Conservation (phyloP, 1,140 invertebrate species). For the Adelges cooleyi region DNA sequence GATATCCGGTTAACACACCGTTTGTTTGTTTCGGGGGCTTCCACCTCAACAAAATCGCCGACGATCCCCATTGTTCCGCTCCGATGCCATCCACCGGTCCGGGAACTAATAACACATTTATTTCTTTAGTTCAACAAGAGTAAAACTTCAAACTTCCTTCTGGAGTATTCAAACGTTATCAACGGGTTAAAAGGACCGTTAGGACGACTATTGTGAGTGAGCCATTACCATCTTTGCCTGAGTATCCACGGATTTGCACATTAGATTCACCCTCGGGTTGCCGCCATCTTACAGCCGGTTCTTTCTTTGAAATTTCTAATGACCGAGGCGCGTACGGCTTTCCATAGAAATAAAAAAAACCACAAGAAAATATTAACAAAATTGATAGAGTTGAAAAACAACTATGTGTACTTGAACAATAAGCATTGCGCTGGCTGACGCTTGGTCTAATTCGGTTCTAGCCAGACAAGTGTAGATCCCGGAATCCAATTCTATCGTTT, state of each 20-base stretch:
- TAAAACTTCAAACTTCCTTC: no score
- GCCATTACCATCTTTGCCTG: no score
- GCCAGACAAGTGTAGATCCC: slow-evolving; percentile 93
- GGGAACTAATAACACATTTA: slow-evolving; percentile 47
- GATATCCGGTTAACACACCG: slow-evolving; percentile 83
- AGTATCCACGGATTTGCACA: no score
- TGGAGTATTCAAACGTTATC: no score
- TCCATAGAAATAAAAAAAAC: slow-evolving; percentile 49
- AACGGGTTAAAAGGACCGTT: no score
- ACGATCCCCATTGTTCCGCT: slow-evolving; percentile 74
- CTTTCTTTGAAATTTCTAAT: slow-evolving; percentile 46
- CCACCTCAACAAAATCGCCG: slow-evolving; percentile 80
- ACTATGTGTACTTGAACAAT: slow-evolving; percentile 64
- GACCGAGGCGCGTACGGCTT: slow-evolving; percentile 80
- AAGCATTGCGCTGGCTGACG: slow-evolving; percentile 69
- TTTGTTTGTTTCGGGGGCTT: slow-evolving; percentile 87
- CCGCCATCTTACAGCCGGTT: slow-evolving; percentile 73
- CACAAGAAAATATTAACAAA: background rate
- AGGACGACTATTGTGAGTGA: no score
- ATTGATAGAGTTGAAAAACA: slow-evolving; percentile 27
- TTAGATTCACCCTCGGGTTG: slow-evolving; percentile 77
- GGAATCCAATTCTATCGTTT: slow-evolving; percentile 87
- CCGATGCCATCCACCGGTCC: slow-evolving; percentile 72
- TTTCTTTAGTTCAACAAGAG: no score
- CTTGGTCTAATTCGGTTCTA: slow-evolving; percentile 73